Base-by-base conservation (phyloP, 53 echinoderm and acorn worm genomes). In the Astropecten irregularis region DNA sequence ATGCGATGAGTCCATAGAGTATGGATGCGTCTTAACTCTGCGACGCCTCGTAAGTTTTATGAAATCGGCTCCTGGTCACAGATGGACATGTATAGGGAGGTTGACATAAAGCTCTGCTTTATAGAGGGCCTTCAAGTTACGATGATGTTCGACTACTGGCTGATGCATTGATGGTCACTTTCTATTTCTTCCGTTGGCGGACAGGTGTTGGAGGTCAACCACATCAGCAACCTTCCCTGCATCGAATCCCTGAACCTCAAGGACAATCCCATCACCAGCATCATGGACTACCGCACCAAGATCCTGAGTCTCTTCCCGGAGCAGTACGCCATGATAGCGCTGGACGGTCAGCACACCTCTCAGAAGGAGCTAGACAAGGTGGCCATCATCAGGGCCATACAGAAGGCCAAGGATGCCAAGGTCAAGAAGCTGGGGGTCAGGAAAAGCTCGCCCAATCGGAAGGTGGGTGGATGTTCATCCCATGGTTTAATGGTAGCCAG, bases 281-380 rank as follows among this genome's bases (percentile, higher is more conserved):
- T 96, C 30, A 89, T 89, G 36, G 97, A 96, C 63, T 96, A 96
- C 57, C 79, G 97, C 26, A 96, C 97, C 40, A 96, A 96, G 76
- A 84, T 96, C 48, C 82, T 96, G 37, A 91, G 93, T 40, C 60
- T 96, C 37, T 94, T 96, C 77, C 85, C 73, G 62, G 94, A 93
- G 14, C 86, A 94, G 68, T 84, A 84, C 55, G 37, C 66, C 13
- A 86, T 83, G 59, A 15, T 96, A 36, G 49, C 20, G 19, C 87
- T 96, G 19, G 97, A 96, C 64, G 91, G 92, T 21, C 85, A 91
- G 47, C 62, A 59, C 32, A 67, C 93, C 53, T 81, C 91, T 15
- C 89, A 89, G 63, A 87, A 96, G 51, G 97, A 96, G 65, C 47
- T 92, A 88, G 99, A 99, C 50, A 99, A 90, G 49, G 94, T 99